Conservation (phyloP, 2,888 invertebrate genomes). For the Labia minor region DNA sequence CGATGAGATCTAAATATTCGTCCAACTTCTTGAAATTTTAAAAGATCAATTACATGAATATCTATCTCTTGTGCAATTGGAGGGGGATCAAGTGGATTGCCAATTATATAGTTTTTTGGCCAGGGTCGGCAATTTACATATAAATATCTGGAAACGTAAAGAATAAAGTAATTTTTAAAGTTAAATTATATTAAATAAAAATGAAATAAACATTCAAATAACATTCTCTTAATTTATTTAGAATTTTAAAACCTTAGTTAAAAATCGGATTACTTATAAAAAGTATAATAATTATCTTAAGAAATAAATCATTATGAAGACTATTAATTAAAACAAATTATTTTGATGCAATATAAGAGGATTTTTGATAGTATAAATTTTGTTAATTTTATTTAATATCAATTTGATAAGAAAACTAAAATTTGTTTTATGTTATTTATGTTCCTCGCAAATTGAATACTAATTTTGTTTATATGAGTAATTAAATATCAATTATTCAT, state of each 20-base stretch:
- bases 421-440: too few relatives aligned
- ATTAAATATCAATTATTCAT: too few relatives aligned
- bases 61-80: slow-evolving; percentile 80
- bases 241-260: background rate
- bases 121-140: slow-evolving; percentile 76
- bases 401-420: too few relatives aligned
- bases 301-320: too few relatives aligned
- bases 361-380: too few relatives aligned
- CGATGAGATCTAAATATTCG: slow-evolving; percentile 67
- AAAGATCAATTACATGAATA: slow-evolving; percentile 73
- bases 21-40: slow-evolving; percentile 62
- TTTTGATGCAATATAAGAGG: too few relatives aligned
- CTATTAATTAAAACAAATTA: too few relatives aligned
- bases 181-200: slow-evolving; percentile 16
- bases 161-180: slow-evolving; percentile 18
- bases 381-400: too few relatives aligned
- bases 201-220: background rate
- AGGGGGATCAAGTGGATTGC: slow-evolving; percentile 66
- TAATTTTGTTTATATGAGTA: too few relatives aligned
- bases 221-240: too few relatives aligned
- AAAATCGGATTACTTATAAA: background rate
- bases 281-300: too few relatives aligned
- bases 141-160: slow-evolving; percentile 46
- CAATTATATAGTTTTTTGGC: slow-evolving; percentile 63
- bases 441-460: too few relatives aligned